Evolutionary conservation across 2,797 vertebrate genomes (phyloP).

Genomic region (Sebastes miniatus): DNA sequence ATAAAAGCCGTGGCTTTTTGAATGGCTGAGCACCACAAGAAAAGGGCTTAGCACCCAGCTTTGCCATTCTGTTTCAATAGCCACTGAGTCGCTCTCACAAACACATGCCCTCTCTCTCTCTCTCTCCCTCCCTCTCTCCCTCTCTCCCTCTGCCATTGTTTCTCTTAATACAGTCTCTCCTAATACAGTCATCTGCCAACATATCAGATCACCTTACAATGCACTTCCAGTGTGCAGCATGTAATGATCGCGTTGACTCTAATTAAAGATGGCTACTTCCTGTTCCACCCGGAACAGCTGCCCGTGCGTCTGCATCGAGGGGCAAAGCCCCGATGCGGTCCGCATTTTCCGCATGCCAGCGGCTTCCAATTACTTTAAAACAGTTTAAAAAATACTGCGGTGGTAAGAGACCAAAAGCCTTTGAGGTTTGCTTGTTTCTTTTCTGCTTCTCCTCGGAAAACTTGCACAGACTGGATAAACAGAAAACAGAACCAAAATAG

Average conservation of each 20-base stretch:
- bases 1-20: conserved; percentile 76
- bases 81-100: conserved; percentile 56
- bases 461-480: conserved; percentile 54
- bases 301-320: conserved; percentile 56
- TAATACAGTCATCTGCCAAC: conserved; percentile 72
- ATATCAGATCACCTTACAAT: conserved; percentile 66
- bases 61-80: conserved; percentile 72
- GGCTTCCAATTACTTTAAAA: conserved; percentile 77
- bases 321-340: conserved; percentile 63
- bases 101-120: conserved; percentile 39
- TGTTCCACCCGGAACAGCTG: conserved; percentile 74
- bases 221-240: conserved; percentile 52
- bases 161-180: conserved; percentile 48
- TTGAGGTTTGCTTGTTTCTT: conserved; percentile 68
- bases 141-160: conserved; percentile 42
- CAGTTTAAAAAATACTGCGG: conserved; percentile 64
- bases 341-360: conserved; percentile 75
- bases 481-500: conserved; percentile 49
- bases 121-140: neutral
- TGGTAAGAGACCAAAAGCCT: conserved; percentile 55
- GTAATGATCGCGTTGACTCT: conserved; percentile 65
- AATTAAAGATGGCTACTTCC: conserved; percentile 75
- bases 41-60: conserved; percentile 77
- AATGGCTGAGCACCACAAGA: conserved; percentile 76
- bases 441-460: conserved; percentile 58